phyloP scores from a whole-genome alignment of 1,140 invertebrate species.

The Brachionus koreanus region DNA sequence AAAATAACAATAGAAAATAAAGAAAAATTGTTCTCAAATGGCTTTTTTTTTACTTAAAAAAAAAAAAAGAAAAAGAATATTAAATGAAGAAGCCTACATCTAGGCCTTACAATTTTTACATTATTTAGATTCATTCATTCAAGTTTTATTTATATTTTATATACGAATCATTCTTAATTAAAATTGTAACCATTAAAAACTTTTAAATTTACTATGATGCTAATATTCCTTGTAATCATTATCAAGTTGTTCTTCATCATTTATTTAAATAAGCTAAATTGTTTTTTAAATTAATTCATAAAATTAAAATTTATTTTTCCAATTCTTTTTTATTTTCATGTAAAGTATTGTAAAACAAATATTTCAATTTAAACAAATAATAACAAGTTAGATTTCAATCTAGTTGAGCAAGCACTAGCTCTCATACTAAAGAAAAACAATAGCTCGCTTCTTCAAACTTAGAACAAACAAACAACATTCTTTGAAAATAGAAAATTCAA shows the following conservation, averaged over 20 bases:
- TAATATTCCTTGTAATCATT: not conserved
- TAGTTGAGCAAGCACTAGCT: not conserved
- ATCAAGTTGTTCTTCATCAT: not conserved
- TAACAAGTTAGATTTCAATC: not conserved
- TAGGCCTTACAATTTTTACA: not conserved
- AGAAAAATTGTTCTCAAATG: not conserved
- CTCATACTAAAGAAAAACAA: conserved; percentile 2
- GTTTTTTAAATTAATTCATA: not conserved
- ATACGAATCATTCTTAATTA: not conserved
- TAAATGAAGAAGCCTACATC: conserved; percentile 1
- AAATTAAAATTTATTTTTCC: not conserved
- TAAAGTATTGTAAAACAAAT: conserved; percentile 10
- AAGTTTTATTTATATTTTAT: not conserved
- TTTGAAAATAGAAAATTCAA: not conserved
- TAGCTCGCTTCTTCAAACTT: not conserved
- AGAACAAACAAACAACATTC: conserved; percentile 1
- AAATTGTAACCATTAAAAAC: not conserved
- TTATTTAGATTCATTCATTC: not conserved
- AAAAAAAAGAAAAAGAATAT: not conserved
- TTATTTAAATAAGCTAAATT: not conserved
- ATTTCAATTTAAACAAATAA: conserved; percentile 11
- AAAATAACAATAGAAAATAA: not conserved
- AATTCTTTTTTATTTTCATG: not conserved
- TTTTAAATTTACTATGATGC: not conserved
- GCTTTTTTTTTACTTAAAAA: not conserved